Base-by-base conservation (phyloP, 2,113 vertebrate genomes). In the Narcine bancroftii region DNA sequence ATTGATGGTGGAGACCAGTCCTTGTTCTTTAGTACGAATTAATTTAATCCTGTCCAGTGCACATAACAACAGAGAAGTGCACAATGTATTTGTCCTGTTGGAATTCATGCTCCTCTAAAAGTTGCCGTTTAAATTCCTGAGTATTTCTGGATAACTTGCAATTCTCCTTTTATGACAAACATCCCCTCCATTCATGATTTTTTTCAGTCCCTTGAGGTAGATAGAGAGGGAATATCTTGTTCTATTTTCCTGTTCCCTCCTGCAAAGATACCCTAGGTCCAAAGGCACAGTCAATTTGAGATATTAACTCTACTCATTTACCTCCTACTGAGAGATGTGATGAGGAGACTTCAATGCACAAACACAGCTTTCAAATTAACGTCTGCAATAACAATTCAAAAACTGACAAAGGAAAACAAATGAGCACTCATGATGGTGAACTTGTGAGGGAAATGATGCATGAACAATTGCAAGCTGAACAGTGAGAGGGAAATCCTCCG, bases 401-500 rank as follows among this genome's bases (percentile, higher is more conserved):
- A 60, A 60, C 33, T 19, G 81, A 60, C 15, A 60, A 87, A 87
- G 81, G 81, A 87, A 36, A 81, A 29, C 24, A 33, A n/a, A 60
- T 36, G 33, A 87, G 81, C 33, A 53, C 81, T 36, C 24, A 50
- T 29, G 77, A 26, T 81, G 77, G 26, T 81, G 21, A 81, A 50
- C 47, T 33, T 29, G 11, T 87, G 33, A 39, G 53, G 81, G 53
- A 87, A 63, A 60, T 60, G 53, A 56, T 60, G n/a, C 81, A 60
- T 17, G 60, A 87, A 87, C n/a, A 36, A 60, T 60, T 87, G 33
- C n/a, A 85, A 85, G 33, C 9, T 33, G 21, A 87, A 60, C 81
- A 39, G 33, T 87, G 17, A 60, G 36, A 36, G 81, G 81, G 81
- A 87, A 87, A 87, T 87, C 81, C 81, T 87, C 81, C 60, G 5